Conservation (phyloP, 35 echinoderm and acorn worm species). For the Ophioderma brevispina region DNA sequence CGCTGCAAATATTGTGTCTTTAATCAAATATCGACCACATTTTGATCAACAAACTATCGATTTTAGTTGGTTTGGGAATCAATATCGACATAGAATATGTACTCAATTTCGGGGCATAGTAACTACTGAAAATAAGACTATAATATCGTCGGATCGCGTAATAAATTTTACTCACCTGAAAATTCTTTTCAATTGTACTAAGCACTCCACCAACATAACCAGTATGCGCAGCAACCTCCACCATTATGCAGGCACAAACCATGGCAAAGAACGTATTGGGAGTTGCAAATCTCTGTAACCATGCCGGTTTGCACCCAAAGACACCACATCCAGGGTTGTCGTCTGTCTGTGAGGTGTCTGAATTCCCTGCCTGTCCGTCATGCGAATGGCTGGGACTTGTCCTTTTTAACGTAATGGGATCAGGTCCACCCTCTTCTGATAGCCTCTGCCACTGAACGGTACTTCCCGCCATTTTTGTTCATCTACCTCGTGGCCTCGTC, state of each 20-base stretch:
- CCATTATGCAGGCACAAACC: neutral
- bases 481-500: too few relatives aligned
- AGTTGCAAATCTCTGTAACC: neutral
- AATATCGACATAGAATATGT: too few relatives aligned
- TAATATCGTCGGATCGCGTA: too few relatives aligned
- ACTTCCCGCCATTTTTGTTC: constrained; percentile 1
- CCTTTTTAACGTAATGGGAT: neutral
- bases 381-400: neutral
- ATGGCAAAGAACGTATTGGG: neutral
- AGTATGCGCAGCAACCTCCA: neutral
- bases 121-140: too few relatives aligned
- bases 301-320: neutral
- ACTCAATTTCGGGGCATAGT: too few relatives aligned
- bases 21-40: too few relatives aligned
- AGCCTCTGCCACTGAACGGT: neutral
- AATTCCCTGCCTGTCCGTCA: neutral
- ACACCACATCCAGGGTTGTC: neutral
- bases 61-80: too few relatives aligned
- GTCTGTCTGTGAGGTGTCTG: neutral
- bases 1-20: too few relatives aligned
- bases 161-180: constrained; percentile 1
- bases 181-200: neutral
- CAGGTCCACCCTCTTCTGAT: neutral
- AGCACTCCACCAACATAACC: neutral
- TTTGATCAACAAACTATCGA: too few relatives aligned